phyloP scores from a whole-genome alignment of 1,140 invertebrate species.

The Bicyclus anynana region DNA sequence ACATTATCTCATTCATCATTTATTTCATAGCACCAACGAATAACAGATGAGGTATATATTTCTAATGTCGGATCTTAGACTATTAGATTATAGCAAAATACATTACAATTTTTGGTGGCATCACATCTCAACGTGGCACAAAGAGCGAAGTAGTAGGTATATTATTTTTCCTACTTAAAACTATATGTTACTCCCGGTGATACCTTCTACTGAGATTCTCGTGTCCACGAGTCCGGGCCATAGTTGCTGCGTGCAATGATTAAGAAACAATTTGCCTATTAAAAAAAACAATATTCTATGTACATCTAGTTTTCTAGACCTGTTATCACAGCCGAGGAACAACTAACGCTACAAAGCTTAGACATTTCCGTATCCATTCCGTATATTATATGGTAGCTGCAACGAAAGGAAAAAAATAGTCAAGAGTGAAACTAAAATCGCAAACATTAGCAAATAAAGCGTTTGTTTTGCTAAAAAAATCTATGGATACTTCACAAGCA shows the following conservation, averaged over 20 bases:
- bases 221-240: constrained; percentile 74
- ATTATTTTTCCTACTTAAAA: constrained; percentile 9
- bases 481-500: background rate
- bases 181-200: constrained; percentile 71
- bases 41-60: too few species aligned
- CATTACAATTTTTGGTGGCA: constrained; percentile 4
- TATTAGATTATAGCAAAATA: constrained; percentile 22
- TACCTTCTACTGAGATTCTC: constrained; percentile 71
- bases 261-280: constrained; percentile 53
- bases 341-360: constrained; percentile 62
- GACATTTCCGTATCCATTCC: constrained; percentile 74
- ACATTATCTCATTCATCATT: too few species aligned
- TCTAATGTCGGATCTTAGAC: too few species aligned
- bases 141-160: constrained; percentile 20
- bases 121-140: constrained; percentile 30
- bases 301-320: constrained; percentile 48
- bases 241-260: constrained; percentile 74
- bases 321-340: constrained; percentile 69
- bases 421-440: constrained; percentile 4
- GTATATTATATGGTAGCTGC: constrained; percentile 71
- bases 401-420: constrained; percentile 55
- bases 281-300: constrained; percentile 30
- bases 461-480: background rate
- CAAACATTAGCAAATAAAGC: background rate
- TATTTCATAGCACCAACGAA: too few species aligned